These are phyloP conservation scores for Protobothrops mucrosquamatus DNA, from an alignment of 2,113 vertebrate species.

Conservation along the genomic window DNA sequence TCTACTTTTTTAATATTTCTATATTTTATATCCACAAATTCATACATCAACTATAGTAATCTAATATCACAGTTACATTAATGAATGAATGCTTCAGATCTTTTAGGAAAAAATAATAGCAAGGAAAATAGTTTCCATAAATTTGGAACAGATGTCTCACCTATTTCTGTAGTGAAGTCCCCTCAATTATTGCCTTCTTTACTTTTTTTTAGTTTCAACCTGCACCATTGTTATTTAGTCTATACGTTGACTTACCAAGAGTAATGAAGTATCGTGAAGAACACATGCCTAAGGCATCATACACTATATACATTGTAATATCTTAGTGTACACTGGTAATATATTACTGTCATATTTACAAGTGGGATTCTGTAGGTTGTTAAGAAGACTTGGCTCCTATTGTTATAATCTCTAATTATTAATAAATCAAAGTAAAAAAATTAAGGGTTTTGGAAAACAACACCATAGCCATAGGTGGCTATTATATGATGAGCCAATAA, in stretches of 20 bases:
- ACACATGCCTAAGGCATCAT: neutral
- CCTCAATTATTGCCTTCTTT: neutral
- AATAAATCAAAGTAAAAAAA: neutral
- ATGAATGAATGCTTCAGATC: neutral
- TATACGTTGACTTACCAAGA: neutral
- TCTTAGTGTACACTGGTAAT: neutral
- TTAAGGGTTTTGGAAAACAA: neutral
- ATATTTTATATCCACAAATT: neutral
- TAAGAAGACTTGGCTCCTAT: neutral
- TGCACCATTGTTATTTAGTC: neutral
- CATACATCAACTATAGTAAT: slow-evolving; percentile 6
- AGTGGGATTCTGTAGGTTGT: neutral
- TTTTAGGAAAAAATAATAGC: slow-evolving; percentile 6
- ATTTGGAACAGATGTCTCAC: neutral
- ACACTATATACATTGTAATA: neutral
- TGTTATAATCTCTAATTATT: neutral
- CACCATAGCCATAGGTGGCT: neutral
- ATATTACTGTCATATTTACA: neutral
- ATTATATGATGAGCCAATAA: neutral
- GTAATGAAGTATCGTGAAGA: neutral
- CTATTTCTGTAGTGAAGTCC: neutral
- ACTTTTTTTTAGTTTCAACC: neutral
- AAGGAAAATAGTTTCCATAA: neutral
- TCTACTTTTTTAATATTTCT: neutral
- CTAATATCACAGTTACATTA: neutral